Percentiles rank a stretch among this genome's conserved stretches.
Conservation (phyloP, 2,888 invertebrate species). For the Blastobasis adustella region DNA sequence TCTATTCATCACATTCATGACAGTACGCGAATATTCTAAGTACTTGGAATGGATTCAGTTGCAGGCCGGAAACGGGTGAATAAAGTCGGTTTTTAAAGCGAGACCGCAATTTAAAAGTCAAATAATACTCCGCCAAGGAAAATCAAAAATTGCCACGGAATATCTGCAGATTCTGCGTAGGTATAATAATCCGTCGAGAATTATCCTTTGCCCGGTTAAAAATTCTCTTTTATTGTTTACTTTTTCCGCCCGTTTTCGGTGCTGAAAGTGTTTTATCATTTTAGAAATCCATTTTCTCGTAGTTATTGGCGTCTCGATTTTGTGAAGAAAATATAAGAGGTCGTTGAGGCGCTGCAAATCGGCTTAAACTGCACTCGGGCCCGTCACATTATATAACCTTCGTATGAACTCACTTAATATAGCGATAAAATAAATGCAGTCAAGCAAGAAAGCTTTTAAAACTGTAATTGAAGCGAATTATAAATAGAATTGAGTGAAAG, state of each 20-base stretch:
- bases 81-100: slow-evolving; percentile 26
- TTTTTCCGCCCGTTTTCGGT: neutral
- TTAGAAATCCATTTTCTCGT: slow-evolving; percentile 6
- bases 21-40: neutral
- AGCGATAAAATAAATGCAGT: too few relatives aligned
- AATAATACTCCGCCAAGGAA: slow-evolving; percentile 23
- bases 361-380: slow-evolving; percentile 17
- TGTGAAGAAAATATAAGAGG: slow-evolving; percentile 31
- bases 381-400: too few relatives aligned
- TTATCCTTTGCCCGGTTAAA: neutral
- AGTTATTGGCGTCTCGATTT: slow-evolving; percentile 14
- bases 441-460: too few relatives aligned
- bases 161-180: slow-evolving; percentile 1
- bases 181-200: slow-evolving; percentile 4
- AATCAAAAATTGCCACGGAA: slow-evolving; percentile 10
- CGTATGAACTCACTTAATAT: too few relatives aligned
- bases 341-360: slow-evolving; percentile 26
- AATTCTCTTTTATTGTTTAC: neutral
- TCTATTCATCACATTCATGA: neutral
- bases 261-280: neutral
- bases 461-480: too few relatives aligned
- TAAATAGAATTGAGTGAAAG: too few relatives aligned
- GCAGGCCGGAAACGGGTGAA: slow-evolving; percentile 1
- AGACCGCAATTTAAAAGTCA: slow-evolving; percentile 40
- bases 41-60: slow-evolving; percentile 20